Percentiles rank a stretch among this genome's conserved stretches.
Conservation (phyloP, 2,797 vertebrate species). For the Morus bassanus region DNA sequence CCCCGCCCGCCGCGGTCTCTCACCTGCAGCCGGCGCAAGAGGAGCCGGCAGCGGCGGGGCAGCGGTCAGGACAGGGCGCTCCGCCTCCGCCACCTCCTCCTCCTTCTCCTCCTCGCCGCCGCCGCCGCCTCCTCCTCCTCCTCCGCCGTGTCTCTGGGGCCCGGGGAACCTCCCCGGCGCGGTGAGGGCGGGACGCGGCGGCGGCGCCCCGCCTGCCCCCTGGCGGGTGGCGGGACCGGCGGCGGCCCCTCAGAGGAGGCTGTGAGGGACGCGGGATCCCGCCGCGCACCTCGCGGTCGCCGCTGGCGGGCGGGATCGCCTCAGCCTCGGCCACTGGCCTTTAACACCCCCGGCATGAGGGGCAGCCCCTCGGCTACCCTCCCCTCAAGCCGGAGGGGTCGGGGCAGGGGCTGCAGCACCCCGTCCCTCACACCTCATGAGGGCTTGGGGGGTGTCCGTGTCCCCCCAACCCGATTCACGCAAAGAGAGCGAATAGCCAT, state of each 20-base stretch:
- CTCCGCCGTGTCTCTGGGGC: neutral
- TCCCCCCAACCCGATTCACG: accelerated
- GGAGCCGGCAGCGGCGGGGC: neutral
- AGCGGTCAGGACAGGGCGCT: neutral
- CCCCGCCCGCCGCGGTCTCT: neutral
- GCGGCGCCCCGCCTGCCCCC: neutral
- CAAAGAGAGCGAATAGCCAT: accelerated
- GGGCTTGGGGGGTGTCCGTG: accelerated
- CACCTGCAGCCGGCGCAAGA: neutral
- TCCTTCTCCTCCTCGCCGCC: neutral
- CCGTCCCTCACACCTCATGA: neutral
- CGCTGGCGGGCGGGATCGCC: neutral
- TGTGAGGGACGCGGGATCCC: neutral
- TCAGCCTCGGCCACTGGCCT: neutral
- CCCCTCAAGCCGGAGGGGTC: neutral
- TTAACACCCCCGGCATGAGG: neutral
- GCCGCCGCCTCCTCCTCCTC: neutral
- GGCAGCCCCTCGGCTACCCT: neutral
- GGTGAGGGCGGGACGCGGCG: neutral
- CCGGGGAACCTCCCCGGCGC: neutral
- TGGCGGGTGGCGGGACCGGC: neutral
- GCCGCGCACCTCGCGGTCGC: too few species aligned
- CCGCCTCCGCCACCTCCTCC: neutral
- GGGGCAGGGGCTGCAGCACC: neutral
- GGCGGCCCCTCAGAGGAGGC: neutral